Evolutionary conservation across 1,140 invertebrate species (phyloP), one percentile per base, ranked within the genome.

Genomic region (Luehdorfia chinensis): DNA sequence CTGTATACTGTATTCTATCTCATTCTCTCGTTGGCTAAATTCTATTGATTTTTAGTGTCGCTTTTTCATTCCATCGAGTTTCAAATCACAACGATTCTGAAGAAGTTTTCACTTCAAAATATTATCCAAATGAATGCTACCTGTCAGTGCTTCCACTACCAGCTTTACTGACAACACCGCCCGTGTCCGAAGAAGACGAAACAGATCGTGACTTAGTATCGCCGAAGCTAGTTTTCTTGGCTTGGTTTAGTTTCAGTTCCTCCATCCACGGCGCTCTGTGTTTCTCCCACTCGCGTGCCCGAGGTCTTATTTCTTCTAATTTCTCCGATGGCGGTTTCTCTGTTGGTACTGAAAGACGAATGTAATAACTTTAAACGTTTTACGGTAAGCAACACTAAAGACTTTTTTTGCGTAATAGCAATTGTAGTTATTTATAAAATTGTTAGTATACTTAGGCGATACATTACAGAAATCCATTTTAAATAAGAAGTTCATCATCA

Each of bases 231-330:
- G 88, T 90, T 54, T 91, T 90, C 65, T 89, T 90, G 13, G 89
- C 90, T 71, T 92, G 90, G 61, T 91, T 91, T 18, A 90, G 74
- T 63, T 92, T 92, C 51, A 92, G 81, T 62, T 92, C 91, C 50
- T 89, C 91, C 85, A 92, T 88, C 91, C 91, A 92, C 0, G 91
- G 91, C 32, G 90, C 91, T 58, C 88, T 89, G 52, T 91, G 89
- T 59, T 90, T 91, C 58, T 91, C 90, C 77, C 80, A 84, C 34
- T 81, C 80, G 3, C 80, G 70, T 0, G 80, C 52, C 0, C 71
- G 65, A 0, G 80, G 80, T 16, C 88, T 77, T 30, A 87, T 87
- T 47, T 81, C 70, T 7, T 87, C 83, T 7, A 79, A 59, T 12
- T 87, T 85, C 9, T 84, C 83, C 0, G 19, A 48, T 43, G 52